These are phyloP conservation scores for Borostomias antarcticus DNA, from an alignment of 2,797 vertebrate species.

Conservation along the genomic window DNA sequence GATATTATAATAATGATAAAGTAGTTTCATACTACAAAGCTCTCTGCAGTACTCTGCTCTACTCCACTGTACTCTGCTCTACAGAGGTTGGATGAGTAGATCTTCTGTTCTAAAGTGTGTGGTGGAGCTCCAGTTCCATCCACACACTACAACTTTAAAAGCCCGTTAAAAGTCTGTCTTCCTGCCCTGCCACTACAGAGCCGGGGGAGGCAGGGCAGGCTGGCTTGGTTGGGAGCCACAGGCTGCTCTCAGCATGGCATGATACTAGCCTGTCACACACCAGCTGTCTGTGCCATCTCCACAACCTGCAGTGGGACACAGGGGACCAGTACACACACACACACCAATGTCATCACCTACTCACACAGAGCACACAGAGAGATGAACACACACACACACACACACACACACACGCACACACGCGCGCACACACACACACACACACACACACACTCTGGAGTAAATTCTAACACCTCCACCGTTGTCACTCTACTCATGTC, in stretches of 20 bases:
- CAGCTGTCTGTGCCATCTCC: conserved; percentile 30
- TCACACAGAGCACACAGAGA: background rate
- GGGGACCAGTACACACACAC: too few relatives aligned
- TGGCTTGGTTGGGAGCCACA: conserved; percentile 3
- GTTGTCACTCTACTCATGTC: background rate
- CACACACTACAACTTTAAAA: too few relatives aligned
- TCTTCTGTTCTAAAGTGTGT: too few relatives aligned
- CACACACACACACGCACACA: conserved; percentile 12
- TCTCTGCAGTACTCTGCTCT: too few relatives aligned
- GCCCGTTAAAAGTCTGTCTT: too few relatives aligned
- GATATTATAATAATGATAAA: too few relatives aligned
- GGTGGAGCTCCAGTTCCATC: too few relatives aligned
- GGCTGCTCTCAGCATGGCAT: conserved; percentile 1
- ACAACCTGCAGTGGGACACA: background rate
- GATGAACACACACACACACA: background rate
- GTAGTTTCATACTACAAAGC: too few relatives aligned
- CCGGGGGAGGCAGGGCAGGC: background rate
- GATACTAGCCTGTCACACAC: conserved; percentile 9
- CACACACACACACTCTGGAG: background rate
- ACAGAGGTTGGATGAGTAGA: too few relatives aligned
- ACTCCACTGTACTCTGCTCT: too few relatives aligned
- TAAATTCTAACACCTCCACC: background rate
- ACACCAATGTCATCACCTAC: background rate
- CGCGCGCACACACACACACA: background rate
- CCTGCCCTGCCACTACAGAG: background rate